Conservation (phyloP, 2,797 vertebrate genomes). For the Holocentrus rufus region DNA sequence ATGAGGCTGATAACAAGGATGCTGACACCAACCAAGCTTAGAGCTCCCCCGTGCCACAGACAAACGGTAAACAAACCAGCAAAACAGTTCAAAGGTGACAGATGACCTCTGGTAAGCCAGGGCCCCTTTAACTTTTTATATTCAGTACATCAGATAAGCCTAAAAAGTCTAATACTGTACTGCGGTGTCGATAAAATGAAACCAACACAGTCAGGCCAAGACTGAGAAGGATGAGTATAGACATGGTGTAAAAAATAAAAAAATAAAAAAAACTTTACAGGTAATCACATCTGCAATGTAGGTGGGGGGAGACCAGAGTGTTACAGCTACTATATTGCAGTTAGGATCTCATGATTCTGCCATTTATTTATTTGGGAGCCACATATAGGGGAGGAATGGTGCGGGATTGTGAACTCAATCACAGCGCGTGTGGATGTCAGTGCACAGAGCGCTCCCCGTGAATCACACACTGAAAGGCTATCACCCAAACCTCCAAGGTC, state of each 20-base stretch:
- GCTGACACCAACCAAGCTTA: conserved; percentile 63
- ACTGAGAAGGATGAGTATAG: conserved; percentile 17
- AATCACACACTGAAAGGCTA: conserved; percentile 84
- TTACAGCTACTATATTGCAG: conserved; percentile 52
- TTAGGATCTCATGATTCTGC: conserved; percentile 69
- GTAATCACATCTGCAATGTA: conserved; percentile 54
- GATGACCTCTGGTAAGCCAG: conserved; percentile 14
- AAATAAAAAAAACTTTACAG: conserved; percentile 29
- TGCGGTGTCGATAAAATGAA: conserved; percentile 33
- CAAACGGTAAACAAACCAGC: conserved; percentile 32
- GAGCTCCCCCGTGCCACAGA: conserved; percentile 23
- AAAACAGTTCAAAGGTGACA: conserved; percentile 26
- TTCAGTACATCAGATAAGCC: conserved; percentile 8
- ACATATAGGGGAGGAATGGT: conserved; percentile 71
- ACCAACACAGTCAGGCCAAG: conserved; percentile 18
- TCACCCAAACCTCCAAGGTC: conserved; percentile 86
- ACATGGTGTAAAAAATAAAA: conserved; percentile 15
- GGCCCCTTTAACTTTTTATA: not conserved
- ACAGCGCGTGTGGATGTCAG: conserved; percentile 78
- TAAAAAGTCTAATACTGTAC: not conserved
- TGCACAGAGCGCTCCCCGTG: conserved; percentile 77
- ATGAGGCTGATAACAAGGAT: conserved; percentile 43
- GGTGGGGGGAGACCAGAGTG: conserved; percentile 29
- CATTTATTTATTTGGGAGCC: conserved; percentile 77
- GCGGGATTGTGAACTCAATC: conserved; percentile 83